A percentile compares a stretch with the other conserved stretches of the same genome.
These are phyloP conservation scores for Gastracanthus pulcherrimus DNA, from an alignment of 2,888 invertebrate genomes.

Conservation along the genomic window DNA sequence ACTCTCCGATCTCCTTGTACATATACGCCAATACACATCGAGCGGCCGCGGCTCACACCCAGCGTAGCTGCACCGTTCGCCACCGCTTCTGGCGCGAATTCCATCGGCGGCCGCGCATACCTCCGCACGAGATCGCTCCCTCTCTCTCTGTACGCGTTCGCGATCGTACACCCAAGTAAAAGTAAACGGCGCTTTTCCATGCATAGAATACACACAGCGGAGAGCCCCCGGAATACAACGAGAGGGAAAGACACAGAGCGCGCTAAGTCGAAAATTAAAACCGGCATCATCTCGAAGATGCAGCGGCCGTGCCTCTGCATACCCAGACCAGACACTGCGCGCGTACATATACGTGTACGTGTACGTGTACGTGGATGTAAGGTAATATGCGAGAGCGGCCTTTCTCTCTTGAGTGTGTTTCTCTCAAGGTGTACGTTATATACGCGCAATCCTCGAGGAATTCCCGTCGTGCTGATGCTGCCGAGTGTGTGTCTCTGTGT, in stretches of 20 bases:
- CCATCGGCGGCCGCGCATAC: background rate
- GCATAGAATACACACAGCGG: no score
- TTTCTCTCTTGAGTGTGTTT: background rate
- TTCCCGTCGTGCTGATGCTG: no score
- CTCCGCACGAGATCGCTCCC: background rate
- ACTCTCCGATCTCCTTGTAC: no score
- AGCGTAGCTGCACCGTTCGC: background rate
- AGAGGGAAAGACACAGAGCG: slow-evolving; percentile 10
- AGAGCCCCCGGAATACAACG: slow-evolving; percentile 18
- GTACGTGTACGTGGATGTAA: no score
- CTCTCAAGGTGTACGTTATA: background rate
- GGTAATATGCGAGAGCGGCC: background rate
- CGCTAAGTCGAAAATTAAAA: slow-evolving; percentile 19
- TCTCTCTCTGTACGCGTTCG: background rate
- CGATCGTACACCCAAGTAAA: slow-evolving; percentile 47
- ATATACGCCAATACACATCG: no score
- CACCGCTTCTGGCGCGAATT: background rate
- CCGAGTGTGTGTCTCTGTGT: no score
- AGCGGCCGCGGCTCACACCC: no score
- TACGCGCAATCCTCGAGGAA: no score
- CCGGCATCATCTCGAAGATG: background rate
- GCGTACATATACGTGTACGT: no score
- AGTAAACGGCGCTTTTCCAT: slow-evolving; percentile 45
- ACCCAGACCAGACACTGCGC: no score
- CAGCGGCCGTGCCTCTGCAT: no score